Evolutionary conservation across 2,797 vertebrate species (phyloP).

Genomic region (Champsocephalus esox): DNA sequence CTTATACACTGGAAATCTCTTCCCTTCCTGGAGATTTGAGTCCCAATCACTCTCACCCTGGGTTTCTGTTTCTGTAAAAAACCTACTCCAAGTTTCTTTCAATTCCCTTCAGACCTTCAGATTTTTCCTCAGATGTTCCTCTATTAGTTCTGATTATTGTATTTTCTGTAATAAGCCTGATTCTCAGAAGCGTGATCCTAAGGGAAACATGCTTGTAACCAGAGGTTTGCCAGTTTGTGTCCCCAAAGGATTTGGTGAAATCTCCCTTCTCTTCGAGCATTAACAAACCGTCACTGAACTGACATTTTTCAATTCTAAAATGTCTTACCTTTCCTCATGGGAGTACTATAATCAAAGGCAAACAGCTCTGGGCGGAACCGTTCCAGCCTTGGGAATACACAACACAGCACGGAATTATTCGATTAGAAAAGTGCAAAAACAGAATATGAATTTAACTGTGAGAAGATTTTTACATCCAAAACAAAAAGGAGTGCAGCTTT

Average conservation of each 20-base stretch:
- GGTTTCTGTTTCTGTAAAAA: constrained; percentile 16
- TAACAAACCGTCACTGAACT: not conserved
- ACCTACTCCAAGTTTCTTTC: not conserved
- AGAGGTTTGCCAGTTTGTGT: constrained; percentile 8
- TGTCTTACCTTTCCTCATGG: not conserved
- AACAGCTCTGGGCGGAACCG: not conserved
- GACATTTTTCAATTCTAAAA: not conserved
- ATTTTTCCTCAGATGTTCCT: constrained; percentile 1
- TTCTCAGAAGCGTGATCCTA: not conserved
- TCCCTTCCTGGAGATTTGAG: not conserved
- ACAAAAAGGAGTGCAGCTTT: not conserved
- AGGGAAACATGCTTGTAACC: not conserved
- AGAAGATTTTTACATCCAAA: constrained; percentile 2
- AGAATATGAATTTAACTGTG: not conserved
- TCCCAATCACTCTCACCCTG: not conserved
- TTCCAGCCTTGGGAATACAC: not conserved
- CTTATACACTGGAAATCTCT: not conserved
- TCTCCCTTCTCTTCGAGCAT: not conserved
- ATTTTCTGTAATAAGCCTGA: not conserved
- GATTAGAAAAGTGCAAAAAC: not conserved
- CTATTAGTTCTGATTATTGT: not conserved
- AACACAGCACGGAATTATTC: not conserved
- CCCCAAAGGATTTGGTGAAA: not conserved
- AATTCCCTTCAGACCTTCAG: not conserved
- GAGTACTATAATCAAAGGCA: not conserved